phyloP scores from a whole-genome alignment of 2,888 invertebrate species.

The Diachrysia chrysitis region DNA sequence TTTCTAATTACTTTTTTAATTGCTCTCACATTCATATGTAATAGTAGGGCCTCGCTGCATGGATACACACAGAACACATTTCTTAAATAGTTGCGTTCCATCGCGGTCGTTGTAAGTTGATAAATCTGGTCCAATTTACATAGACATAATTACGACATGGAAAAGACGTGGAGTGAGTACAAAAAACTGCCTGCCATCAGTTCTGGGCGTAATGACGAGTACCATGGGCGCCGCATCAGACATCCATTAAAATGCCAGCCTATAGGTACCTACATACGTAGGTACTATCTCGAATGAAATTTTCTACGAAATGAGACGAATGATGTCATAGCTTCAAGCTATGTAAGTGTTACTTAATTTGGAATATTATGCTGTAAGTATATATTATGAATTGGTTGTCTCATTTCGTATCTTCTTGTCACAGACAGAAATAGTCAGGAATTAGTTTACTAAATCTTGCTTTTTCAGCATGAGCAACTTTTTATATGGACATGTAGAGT shows the following conservation, averaged over 20 bases:
- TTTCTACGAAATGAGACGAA: constrained; percentile 63
- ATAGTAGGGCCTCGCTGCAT: constrained; percentile 13
- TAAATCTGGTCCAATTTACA: constrained; percentile 85
- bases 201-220: constrained; percentile 66
- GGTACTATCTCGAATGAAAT: constrained; percentile 46
- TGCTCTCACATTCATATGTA: constrained; percentile 19
- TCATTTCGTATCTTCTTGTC: background rate
- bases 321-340: constrained; percentile 62
- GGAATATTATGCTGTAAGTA: constrained; percentile 16
- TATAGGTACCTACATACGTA: constrained; percentile 15
- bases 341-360: constrained; percentile 46
- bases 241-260: constrained; percentile 79
- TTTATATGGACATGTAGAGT: too few species aligned
- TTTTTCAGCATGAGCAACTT: too few species aligned
- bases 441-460: background rate
- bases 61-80: constrained; percentile 52
- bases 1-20: constrained; percentile 1
- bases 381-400: too few species aligned
- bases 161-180: constrained; percentile 51
- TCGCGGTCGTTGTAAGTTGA: constrained; percentile 69
- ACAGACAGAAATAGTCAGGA: background rate
- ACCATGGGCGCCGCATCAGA: constrained; percentile 74
- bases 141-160: constrained; percentile 79
- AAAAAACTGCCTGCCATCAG: constrained; percentile 54
- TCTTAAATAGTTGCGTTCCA: constrained; percentile 67